Base-by-base conservation (phyloP, 2,797 vertebrate genomes). In the Micromesistius poutassou region DNA sequence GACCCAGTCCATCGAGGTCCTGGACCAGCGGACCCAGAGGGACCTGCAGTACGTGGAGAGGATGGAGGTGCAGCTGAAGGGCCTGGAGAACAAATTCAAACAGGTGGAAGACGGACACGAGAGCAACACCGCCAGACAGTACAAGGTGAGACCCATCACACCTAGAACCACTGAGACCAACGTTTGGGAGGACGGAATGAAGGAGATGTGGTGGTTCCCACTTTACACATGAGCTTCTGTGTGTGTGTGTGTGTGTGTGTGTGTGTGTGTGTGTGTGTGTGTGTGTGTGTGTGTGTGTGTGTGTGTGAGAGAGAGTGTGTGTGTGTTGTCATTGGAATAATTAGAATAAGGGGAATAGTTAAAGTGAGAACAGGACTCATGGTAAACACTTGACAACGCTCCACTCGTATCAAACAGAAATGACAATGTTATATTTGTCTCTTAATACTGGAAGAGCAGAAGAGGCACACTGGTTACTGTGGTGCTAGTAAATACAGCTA, bases 21-120 rank as follows among this genome's bases (percentile, higher is more conserved):
- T 99, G 93, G 96, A 98, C 90, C 95, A 96, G 91, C 87, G 97
- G 79, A 98, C 97, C 8, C 97, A 98, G 82, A 94, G 95, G 73
- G 97, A 98, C 87, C 89, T 98, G 81, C 96, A 98, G 88, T 98
- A 97, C 0, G 97, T 99, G 71, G 97, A 98, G 91, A 95, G 95
- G 87, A 98, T 99, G 97, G 97, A 98, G 90, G 94, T 94, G 80
- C 96, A 98, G 84, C 94, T 99, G 83, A 95, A 94, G 76, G 95
- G 95, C 10, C 91, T 99, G 89, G 97, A 99, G 91, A 94, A 94
- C 73, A 98, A 96, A 89, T 98, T 99, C 89, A 96, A 94, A 79
- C 96, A 96, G 88, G 97, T 98, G 90, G 97, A 99, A 84, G 95
- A 98, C 33, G 97, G 94, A 85, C 97, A 97, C 71, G 97, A 96